Evolutionary conservation across 2,888 invertebrate genomes (phyloP).

Genomic region (Cephonodes hylas): DNA sequence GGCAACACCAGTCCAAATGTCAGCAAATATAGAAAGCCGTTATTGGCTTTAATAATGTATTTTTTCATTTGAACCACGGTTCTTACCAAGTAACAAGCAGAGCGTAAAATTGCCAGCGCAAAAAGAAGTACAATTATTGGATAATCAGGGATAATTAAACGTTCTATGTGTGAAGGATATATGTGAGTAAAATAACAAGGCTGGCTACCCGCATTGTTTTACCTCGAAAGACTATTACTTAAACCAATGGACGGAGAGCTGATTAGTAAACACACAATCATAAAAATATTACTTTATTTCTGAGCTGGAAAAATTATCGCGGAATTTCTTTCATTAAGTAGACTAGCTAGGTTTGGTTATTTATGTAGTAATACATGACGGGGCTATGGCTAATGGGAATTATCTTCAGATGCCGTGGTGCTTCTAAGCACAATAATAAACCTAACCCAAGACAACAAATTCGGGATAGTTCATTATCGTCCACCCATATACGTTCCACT

Average conservation of each 20-base stretch:
- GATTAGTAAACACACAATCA: too few relatives aligned
- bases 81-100: slow-evolving; percentile 45
- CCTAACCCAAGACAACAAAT: too few relatives aligned
- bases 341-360: too few relatives aligned
- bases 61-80: background rate
- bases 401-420: too few relatives aligned
- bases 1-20: background rate
- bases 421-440: too few relatives aligned
- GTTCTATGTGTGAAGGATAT: background rate
- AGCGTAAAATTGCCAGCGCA: slow-evolving; percentile 62
- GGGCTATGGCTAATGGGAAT: too few relatives aligned
- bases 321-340: too few relatives aligned
- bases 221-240: background rate
- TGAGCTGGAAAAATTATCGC: too few relatives aligned
- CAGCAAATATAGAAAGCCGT: background rate
- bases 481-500: too few relatives aligned
- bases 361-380: too few relatives aligned
- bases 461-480: too few relatives aligned
- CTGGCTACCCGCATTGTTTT: background rate
- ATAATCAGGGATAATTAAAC: background rate
- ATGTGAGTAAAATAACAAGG: background rate
- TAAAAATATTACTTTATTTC: too few relatives aligned
- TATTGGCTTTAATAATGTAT: slow-evolving; percentile 3
- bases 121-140: slow-evolving; percentile 30
- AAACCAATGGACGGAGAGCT: background rate